Percentiles rank a stretch among this genome's conserved stretches.
These are phyloP conservation scores for Brachystomella parvula DNA, from an alignment of 1,140 invertebrate genomes.

Conservation along the genomic window DNA sequence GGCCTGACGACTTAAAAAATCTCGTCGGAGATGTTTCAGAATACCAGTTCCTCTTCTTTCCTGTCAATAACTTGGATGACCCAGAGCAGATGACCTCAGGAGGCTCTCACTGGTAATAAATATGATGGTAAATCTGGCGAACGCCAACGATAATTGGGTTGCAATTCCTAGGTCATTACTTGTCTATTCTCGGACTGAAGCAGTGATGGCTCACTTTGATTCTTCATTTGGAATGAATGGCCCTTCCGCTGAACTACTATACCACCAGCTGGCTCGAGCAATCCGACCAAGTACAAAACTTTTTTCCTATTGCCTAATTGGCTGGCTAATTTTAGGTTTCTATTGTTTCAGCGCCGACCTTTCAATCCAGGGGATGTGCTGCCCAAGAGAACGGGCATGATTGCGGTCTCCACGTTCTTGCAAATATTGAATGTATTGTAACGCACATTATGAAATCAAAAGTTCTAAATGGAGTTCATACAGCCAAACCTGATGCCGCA, in stretches of 20 bases:
- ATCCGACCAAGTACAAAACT: background rate
- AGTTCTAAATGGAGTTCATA: background rate
- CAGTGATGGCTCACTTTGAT: background rate
- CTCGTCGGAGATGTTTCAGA: background rate
- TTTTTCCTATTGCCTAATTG: no score
- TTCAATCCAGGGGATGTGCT: background rate
- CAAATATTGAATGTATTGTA: background rate
- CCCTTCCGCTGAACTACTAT: background rate
- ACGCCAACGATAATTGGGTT: background rate
- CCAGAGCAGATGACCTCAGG: background rate
- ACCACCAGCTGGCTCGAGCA: background rate
- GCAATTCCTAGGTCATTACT: background rate
- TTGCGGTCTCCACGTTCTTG: constrained; percentile 5
- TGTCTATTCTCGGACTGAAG: background rate
- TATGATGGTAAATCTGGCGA: no score
- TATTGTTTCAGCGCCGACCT: background rate
- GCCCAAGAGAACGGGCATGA: constrained; percentile 5
- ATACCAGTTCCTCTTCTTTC: constrained; percentile 2
- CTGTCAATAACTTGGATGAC: background rate
- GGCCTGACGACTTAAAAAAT: background rate
- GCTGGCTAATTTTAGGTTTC: no score
- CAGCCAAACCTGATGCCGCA: background rate
- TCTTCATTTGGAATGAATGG: background rate
- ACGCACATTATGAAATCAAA: background rate
- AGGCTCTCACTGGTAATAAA: constrained; percentile 1